These are phyloP conservation scores for Monopterus albus DNA, from an alignment of 2,113 vertebrate genomes.

Conservation along the genomic window DNA sequence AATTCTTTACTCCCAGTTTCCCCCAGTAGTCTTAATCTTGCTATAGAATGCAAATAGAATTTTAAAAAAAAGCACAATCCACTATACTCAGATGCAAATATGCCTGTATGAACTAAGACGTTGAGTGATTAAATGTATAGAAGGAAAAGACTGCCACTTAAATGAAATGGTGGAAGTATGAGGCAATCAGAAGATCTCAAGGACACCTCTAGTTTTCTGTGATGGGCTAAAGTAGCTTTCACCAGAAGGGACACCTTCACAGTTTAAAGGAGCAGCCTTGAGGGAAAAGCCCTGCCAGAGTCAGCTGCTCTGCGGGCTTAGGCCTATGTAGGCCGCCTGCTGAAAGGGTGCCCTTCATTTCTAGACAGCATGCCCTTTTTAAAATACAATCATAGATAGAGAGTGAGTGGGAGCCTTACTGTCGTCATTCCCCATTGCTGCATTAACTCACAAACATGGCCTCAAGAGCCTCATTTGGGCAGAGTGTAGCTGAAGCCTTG, in stretches of 20 bases:
- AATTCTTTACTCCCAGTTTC: background rate
- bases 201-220: constrained; percentile 49
- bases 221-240: constrained; percentile 52
- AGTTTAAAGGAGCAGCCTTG: constrained; percentile 69
- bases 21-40: background rate
- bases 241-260: constrained; percentile 63
- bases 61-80: background rate
- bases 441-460: constrained; percentile 9
- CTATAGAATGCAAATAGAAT: background rate
- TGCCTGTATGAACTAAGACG: background rate
- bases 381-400: constrained; percentile 64
- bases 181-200: constrained; percentile 49
- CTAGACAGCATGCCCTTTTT: constrained; percentile 68
- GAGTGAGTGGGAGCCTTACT: constrained; percentile 50
- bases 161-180: background rate
- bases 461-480: constrained; percentile 38
- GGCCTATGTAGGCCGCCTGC: constrained; percentile 28
- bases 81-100: background rate
- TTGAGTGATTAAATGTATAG: background rate
- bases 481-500: background rate
- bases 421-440: constrained; percentile 26
- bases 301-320: constrained; percentile 51
- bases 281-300: constrained; percentile 55
- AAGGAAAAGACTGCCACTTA: background rate
- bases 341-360: constrained; percentile 70